Evolutionary conservation across 1,140 invertebrate species (phyloP).

Genomic region (Apolygus lucorum): DNA sequence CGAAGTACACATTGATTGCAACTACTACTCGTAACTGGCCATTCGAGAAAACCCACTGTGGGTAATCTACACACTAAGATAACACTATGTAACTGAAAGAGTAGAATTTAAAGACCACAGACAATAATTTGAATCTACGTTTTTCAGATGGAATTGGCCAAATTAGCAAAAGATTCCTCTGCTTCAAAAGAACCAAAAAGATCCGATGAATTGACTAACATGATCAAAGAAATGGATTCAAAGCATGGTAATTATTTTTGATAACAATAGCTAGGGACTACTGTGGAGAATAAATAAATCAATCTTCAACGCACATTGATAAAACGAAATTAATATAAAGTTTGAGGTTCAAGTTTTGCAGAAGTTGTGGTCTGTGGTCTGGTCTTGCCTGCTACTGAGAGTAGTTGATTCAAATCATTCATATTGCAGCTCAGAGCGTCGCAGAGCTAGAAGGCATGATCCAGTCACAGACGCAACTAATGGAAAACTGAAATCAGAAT

Average conservation of each 20-base stretch:
- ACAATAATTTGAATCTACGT: not conserved
- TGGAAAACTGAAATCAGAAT: slow-evolving; percentile 76
- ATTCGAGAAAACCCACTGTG: no score
- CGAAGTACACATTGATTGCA: no score
- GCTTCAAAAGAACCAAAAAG: slow-evolving; percentile 48
- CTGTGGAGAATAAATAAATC: not conserved
- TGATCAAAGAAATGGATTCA: slow-evolving; percentile 65
- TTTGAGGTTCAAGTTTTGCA: slow-evolving; percentile 25
- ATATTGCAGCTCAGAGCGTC: slow-evolving; percentile 50
- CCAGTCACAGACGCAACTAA: slow-evolving; percentile 75
- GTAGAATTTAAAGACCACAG: no score
- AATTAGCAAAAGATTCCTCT: slow-evolving; percentile 29
- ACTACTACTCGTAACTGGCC: no score
- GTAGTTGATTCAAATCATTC: not conserved
- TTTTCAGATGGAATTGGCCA: slow-evolving; percentile 33
- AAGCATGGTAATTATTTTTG: slow-evolving; percentile 65
- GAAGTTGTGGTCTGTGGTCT: slow-evolving; percentile 28
- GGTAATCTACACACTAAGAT: no score
- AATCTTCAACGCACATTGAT: not conserved
- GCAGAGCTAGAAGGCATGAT: slow-evolving; percentile 75
- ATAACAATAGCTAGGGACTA: not conserved
- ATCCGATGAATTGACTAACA: slow-evolving; percentile 56
- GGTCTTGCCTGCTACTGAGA: slow-evolving; percentile 22
- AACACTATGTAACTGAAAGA: no score
- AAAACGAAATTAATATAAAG: not conserved